Base-by-base conservation (phyloP, 2,797 vertebrate genomes). In the Triplophysa yarkandensis region DNA sequence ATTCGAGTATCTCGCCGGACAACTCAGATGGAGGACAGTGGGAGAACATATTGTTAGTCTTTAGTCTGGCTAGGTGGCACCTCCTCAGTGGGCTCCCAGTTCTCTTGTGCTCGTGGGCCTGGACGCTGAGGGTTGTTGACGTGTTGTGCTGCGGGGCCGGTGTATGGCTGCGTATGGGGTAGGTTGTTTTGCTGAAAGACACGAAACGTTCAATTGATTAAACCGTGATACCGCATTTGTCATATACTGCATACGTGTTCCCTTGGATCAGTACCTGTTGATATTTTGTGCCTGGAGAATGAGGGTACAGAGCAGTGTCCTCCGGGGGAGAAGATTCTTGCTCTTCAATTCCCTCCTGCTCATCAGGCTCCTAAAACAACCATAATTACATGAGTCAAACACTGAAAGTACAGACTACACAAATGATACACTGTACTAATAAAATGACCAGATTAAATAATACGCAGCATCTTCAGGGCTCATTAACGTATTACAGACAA, bases 61-160 rank as follows among this genome's bases (percentile, higher is more conserved):
- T 98, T 98, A 52, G 95, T 94, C 74, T 94, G 95, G 91, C 94
- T 87, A 4, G 94, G 93, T 83, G 95, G 86, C 50, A 93, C 94
- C 91, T 99, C 97, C 94, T 98, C 98, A 77, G 93, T 92, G 91
- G 94, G 94, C 92, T 99, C 98, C 78, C 94, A 98, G 88, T 94
- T 97, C 89, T 99, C 98, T 96, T 97, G 96, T 97, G 96, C 95
- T 97, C 95, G 94, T 85, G 95, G 95, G 90, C 95, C 95, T 75
- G 94, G 92, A 87, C 95, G 92, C 88, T 95, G 97, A 86, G 98
- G 98, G 93, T 99, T 99, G 94, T 99, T 99, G 95, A 99, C 97
- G 87, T 99, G 98, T 90, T 98, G 97, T 87, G 98, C 98, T 87
- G 96, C 98, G 4, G 98, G 98, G 85, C 98, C 98, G 21, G 97